Percentiles rank a stretch among this genome's conserved stretches.
Evolutionary conservation across 1,140 invertebrate genomes (phyloP).

Genomic region (Physella acuta): DNA sequence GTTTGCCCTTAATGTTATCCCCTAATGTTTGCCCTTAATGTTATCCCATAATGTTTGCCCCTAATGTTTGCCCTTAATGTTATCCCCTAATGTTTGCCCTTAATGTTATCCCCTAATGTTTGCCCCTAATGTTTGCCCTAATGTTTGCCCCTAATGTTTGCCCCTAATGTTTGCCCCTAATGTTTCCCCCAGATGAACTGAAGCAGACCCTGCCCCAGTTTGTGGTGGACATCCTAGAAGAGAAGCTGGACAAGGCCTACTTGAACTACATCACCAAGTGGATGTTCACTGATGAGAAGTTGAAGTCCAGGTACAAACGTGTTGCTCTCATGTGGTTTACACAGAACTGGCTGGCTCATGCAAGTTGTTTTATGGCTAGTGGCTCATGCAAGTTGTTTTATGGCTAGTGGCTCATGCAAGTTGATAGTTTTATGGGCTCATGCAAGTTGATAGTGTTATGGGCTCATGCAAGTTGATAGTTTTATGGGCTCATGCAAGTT

Average conservation of each 20-base stretch:
- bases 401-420: too few relatives aligned
- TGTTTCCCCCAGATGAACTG: conserved; percentile 41
- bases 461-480: too few relatives aligned
- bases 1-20: too few relatives aligned
- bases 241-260: conserved; percentile 46
- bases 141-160: neutral
- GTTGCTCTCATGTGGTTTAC: too few relatives aligned
- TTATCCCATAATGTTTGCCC: neutral
- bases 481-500: too few relatives aligned
- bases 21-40: neutral
- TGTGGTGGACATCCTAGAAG: conserved; percentile 50
- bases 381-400: too few relatives aligned
- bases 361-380: too few relatives aligned
- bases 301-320: neutral
- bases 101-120: neutral
- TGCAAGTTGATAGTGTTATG: too few relatives aligned
- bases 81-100: too few relatives aligned
- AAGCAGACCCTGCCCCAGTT: conserved; percentile 45
- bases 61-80: neutral
- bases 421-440: too few relatives aligned
- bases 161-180: neutral
- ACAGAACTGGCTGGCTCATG: too few relatives aligned
- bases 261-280: conserved; percentile 47
- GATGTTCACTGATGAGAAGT: conserved; percentile 36
- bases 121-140: conserved; percentile 20